Evolutionary conservation across 2,888 invertebrate genomes (phyloP).

Genomic region (Trissoscelio sp.): DNA sequence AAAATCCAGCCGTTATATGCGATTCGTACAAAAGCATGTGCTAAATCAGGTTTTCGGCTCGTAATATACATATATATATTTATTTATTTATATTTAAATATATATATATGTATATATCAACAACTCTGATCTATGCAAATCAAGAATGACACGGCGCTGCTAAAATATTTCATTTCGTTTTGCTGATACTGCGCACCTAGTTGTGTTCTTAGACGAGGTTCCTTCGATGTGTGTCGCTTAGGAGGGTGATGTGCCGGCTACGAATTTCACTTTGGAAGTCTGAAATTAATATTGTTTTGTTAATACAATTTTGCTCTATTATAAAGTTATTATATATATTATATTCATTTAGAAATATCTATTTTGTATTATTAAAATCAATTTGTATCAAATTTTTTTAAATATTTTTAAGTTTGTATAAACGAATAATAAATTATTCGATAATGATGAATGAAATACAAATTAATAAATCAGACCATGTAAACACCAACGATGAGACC

Average conservation of each 20-base stretch:
- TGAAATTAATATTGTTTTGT: slow-evolving; percentile 67
- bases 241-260: neutral
- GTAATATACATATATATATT: slow-evolving; percentile 33
- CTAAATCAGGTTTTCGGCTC: slow-evolving; percentile 55
- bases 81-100: slow-evolving; percentile 27
- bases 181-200: slow-evolving; percentile 42
- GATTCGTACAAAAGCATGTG: slow-evolving; percentile 64
- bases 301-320: too few species aligned
- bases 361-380: too few species aligned
- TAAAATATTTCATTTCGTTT: slow-evolving; percentile 45
- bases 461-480: slow-evolving; percentile 85
- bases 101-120: slow-evolving; percentile 49
- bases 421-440: too few species aligned
- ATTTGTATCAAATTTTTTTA: neutral
- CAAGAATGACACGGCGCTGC: slow-evolving; percentile 37
- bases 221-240: slow-evolving; percentile 15
- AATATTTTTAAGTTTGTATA: too few species aligned
- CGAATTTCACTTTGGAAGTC: slow-evolving; percentile 85
- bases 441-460: neutral
- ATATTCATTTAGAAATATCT: too few species aligned
- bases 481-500: slow-evolving; percentile 99
- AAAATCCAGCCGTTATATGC: slow-evolving; percentile 48
- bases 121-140: slow-evolving; percentile 65
- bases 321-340: too few species aligned
- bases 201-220: slow-evolving; percentile 22